These are phyloP conservation scores for Microctenopoma steveboyesi DNA, from an alignment of 2,797 vertebrate species.

Conservation along the genomic window DNA sequence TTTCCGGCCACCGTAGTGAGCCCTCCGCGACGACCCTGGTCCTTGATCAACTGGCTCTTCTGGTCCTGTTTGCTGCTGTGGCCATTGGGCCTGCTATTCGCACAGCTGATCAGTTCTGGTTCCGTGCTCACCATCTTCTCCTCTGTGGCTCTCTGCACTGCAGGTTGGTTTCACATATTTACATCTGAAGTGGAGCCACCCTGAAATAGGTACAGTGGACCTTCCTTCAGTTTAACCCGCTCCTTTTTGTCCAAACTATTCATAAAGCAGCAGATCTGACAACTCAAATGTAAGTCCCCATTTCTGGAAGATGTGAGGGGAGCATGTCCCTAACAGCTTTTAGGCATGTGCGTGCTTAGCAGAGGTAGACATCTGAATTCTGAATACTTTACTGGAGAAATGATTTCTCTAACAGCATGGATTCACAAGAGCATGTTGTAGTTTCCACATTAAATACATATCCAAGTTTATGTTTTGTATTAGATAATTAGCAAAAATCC, in stretches of 20 bases:
- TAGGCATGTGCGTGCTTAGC: conserved; percentile 34
- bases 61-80: conserved; percentile 91
- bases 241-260: conserved; percentile 57
- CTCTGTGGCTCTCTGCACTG: conserved; percentile 84
- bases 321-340: conserved; percentile 44
- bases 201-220: conserved; percentile 7
- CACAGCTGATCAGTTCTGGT: conserved; percentile 86
- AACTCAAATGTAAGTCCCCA: conserved; percentile 61
- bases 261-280: conserved; percentile 71
- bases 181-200: not conserved
- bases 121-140: conserved; percentile 85
- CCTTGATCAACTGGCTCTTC: conserved; percentile 92
- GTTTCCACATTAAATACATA: conserved; percentile 37
- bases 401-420: conserved; percentile 18
- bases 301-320: conserved; percentile 40
- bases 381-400: conserved; percentile 6
- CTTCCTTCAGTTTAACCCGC: conserved; percentile 46
- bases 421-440: conserved; percentile 35
- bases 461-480: not conserved
- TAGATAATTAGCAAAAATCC: not conserved
- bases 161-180: conserved; percentile 84
- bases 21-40: conserved; percentile 84
- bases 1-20: conserved; percentile 84
- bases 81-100: conserved; percentile 86
- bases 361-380: conserved; percentile 3